Conservation (phyloP, 2,888 invertebrate species). For the Leptothorax acervorum region DNA sequence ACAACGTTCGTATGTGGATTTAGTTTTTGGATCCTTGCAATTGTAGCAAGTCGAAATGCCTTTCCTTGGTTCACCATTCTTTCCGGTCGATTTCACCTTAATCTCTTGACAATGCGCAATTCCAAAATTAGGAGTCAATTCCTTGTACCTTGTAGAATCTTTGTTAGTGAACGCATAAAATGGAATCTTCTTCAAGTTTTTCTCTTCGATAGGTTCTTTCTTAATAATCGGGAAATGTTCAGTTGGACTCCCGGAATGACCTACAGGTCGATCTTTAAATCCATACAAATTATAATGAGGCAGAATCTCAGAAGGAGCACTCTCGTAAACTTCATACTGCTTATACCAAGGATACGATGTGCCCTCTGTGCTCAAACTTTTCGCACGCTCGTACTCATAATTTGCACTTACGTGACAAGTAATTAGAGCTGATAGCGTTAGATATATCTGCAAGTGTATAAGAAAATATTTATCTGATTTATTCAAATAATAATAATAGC, state of each 20-base stretch:
- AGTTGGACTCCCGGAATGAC: conserved; percentile 12
- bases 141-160: conserved; percentile 67
- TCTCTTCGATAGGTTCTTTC: conserved; percentile 73
- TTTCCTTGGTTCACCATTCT: conserved; percentile 51
- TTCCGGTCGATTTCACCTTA: conserved; percentile 26
- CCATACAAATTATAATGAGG: conserved; percentile 39
- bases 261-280: not conserved
- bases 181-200: conserved; percentile 75
- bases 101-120: conserved; percentile 76
- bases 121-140: conserved; percentile 71
- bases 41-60: conserved; percentile 86
- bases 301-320: conserved; percentile 57
- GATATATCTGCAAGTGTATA: conserved; percentile 61
- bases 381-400: conserved; percentile 62
- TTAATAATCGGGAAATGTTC: conserved; percentile 62
- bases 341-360: conserved; percentile 34
- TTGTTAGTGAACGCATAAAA: conserved; percentile 66
- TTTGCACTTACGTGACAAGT: conserved; percentile 64
- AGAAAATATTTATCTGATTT: not conserved
- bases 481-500: not conserved
- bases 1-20: conserved; percentile 87
- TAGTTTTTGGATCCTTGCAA: conserved; percentile 86
- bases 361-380: conserved; percentile 24
- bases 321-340: conserved; percentile 48
- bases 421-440: conserved; percentile 64